Evolutionary conservation across 2,888 invertebrate genomes (phyloP).

Genomic region (Archips crataeganus): DNA sequence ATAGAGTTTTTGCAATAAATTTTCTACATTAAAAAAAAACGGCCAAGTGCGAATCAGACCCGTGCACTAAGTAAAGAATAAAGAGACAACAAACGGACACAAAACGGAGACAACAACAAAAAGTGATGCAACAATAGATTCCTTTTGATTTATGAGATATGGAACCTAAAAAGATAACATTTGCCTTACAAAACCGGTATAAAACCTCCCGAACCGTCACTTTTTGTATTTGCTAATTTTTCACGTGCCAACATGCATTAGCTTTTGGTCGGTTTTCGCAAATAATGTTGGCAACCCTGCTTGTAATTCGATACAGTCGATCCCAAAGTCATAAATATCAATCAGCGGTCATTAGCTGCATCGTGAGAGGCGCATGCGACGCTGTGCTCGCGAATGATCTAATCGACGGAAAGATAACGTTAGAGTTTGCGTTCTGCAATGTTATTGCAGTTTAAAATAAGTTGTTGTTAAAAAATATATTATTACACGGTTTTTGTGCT

Average conservation of each 20-base stretch:
- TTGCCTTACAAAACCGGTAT: background rate
- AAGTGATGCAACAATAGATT: too few species aligned
- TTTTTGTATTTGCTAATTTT: background rate
- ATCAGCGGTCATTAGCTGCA: conserved; percentile 65
- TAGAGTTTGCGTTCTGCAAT: background rate
- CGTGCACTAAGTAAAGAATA: too few species aligned
- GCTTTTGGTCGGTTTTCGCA: too few species aligned
- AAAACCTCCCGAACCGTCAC: background rate
- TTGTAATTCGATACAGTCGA: conserved; percentile 65
- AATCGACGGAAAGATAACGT: background rate
- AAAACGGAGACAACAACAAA: too few species aligned
- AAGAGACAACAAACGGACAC: too few species aligned
- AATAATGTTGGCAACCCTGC: conserved; percentile 41
- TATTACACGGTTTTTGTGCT: too few species aligned
- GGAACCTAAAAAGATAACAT: background rate
- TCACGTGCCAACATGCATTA: background rate
- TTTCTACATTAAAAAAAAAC: too few species aligned
- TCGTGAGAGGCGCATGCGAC: conserved; percentile 44
- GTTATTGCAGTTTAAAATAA: background rate
- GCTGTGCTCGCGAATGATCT: conserved; percentile 31
- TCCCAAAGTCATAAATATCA: conserved; percentile 77
- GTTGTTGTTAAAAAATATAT: too few species aligned
- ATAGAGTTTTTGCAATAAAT: too few species aligned
- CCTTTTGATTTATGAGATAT: too few species aligned
- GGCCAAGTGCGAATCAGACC: too few species aligned